Evolutionary conservation across 37 sponge, comb jelly and placozoan genomes (phyloP).

Genomic region (Crambe crambe): DNA sequence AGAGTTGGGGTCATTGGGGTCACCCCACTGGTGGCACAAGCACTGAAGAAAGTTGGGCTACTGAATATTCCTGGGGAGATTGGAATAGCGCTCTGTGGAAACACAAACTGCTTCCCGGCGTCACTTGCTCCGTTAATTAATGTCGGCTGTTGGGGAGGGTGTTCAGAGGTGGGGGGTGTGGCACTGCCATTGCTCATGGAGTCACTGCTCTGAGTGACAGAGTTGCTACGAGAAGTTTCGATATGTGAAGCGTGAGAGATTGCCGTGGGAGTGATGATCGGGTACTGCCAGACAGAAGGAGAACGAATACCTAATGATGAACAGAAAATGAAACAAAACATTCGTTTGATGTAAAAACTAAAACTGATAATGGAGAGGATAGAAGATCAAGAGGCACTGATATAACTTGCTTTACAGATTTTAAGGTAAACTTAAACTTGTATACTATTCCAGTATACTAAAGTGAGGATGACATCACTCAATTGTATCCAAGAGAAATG

Average conservation of each 20-base stretch:
- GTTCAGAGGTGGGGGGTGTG: conserved; percentile 59
- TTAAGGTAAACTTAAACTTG: no score
- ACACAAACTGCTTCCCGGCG: conserved; percentile 33
- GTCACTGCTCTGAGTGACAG: conserved; percentile 53
- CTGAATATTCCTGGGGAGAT: conserved; percentile 63
- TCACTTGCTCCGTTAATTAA: neutral
- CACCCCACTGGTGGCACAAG: conserved; percentile 18
- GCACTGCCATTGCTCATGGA: conserved; percentile 71
- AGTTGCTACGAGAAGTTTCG: conserved; percentile 34
- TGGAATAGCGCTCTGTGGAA: conserved; percentile 52
- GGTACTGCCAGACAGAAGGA: conserved; percentile 66
- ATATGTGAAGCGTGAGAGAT: conserved; percentile 11
- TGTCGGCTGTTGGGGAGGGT: neutral
- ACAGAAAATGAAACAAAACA: neutral
- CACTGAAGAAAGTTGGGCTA: conserved; percentile 48
- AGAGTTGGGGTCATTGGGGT: conserved; percentile 64
- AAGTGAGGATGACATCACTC: no score
- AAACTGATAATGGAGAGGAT: neutral
- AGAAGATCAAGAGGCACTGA: neutral
- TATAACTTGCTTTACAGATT: no score
- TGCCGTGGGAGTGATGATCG: conserved; percentile 42
- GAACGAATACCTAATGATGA: conserved; percentile 32
- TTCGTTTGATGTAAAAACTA: no score
- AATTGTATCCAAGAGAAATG: no score
- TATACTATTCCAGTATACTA: no score